Conservation (phyloP, 1,140 invertebrate species). For the Cataglyphis hispanica region DNA sequence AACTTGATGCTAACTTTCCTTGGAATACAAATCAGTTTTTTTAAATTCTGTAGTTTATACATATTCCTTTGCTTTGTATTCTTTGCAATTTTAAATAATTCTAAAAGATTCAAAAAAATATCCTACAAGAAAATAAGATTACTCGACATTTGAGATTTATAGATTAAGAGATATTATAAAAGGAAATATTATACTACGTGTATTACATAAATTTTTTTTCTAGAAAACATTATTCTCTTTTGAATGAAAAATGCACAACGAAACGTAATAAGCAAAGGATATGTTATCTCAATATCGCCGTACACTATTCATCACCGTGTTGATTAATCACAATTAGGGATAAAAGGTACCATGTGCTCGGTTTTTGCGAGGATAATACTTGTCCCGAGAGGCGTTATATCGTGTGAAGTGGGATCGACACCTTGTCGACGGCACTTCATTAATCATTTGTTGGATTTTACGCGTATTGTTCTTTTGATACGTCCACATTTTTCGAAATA, state of each 20-base stretch:
- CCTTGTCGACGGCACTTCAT: constrained; percentile 65
- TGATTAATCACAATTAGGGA: constrained; percentile 56
- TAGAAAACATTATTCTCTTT: not conserved
- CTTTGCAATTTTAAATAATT: too few relatives aligned
- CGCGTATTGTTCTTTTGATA: constrained; percentile 5
- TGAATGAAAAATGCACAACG: constrained; percentile 11
- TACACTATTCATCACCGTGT: not conserved
- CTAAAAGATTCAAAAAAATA: too few relatives aligned
- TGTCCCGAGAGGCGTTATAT: constrained; percentile 56
- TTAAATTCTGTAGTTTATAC: too few relatives aligned
- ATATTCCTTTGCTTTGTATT: too few relatives aligned
- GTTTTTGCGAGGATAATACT: constrained; percentile 38
- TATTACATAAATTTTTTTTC: too few relatives aligned
- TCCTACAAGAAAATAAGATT: too few relatives aligned
- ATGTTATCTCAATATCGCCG: not conserved
- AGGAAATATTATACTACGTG: too few relatives aligned
- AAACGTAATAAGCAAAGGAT: too few relatives aligned
- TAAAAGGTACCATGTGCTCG: constrained; percentile 17
- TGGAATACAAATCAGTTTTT: too few relatives aligned
- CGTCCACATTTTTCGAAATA: not conserved
- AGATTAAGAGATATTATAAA: too few relatives aligned
- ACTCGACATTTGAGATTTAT: too few relatives aligned
- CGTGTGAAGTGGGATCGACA: constrained; percentile 64
- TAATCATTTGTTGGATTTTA: constrained; percentile 62
- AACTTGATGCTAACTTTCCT: too few relatives aligned